Conservation (phyloP, 1,140 invertebrate species). For the Drosophila virilis region DNA sequence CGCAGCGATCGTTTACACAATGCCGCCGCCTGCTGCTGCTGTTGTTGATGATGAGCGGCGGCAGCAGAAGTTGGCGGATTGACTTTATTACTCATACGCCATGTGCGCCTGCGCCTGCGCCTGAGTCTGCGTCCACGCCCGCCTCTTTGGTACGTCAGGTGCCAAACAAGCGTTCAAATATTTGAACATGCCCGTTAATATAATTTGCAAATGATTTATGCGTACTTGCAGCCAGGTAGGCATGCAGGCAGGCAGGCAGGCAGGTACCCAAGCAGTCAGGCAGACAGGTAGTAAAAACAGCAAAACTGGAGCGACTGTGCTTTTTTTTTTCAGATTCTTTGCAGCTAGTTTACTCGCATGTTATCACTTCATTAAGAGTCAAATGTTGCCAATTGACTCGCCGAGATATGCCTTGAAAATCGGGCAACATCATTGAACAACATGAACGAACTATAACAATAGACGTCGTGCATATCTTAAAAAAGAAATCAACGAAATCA, state of each 20-base stretch:
- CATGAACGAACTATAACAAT: constrained; percentile 2
- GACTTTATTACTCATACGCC: constrained; percentile 80
- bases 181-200: constrained; percentile 57
- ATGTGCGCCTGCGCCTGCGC: constrained; percentile 31
- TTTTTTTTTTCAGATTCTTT: background rate
- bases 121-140: constrained; percentile 1
- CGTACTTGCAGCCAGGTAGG: constrained; percentile 45
- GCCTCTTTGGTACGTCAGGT: constrained; percentile 65
- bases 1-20: constrained; percentile 63
- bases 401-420: constrained; percentile 20
- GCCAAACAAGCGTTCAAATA: constrained; percentile 67
- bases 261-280: constrained; percentile 27
- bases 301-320: constrained; percentile 45
- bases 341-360: constrained; percentile 9
- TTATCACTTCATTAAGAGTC: constrained; percentile 71
- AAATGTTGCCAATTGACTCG: constrained; percentile 39
- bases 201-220: constrained; percentile 66
- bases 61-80: constrained; percentile 51
- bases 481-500: constrained; percentile 26
- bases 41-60: constrained; percentile 28
- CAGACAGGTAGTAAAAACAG: constrained; percentile 3
- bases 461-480: constrained; percentile 20
- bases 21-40: constrained; percentile 17
- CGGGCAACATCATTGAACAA: constrained; percentile 22
- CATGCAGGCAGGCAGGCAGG: constrained; percentile 16